Conservation (phyloP, 2,113 vertebrate species). For the Octodon degus region DNA sequence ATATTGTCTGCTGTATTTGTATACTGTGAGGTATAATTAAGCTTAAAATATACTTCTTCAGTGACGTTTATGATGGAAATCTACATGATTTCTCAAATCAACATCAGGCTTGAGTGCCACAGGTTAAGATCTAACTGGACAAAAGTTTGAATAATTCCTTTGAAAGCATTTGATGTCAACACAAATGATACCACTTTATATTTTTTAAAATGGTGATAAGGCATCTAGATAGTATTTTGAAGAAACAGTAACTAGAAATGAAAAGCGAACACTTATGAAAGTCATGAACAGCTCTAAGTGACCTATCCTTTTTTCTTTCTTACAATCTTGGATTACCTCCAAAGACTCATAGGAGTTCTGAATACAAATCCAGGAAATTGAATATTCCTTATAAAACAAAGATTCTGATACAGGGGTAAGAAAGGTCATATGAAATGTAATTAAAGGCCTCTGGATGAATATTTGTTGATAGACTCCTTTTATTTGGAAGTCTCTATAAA, state of each 20-base stretch:
- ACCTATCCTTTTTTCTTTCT: background rate
- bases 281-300: conserved; percentile 1
- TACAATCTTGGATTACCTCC: background rate
- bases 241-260: conserved; percentile 40
- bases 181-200: conserved; percentile 6
- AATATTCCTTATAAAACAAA: conserved; percentile 41
- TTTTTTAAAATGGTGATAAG: background rate
- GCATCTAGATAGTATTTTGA: background rate
- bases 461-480: background rate
- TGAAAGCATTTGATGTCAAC: conserved; percentile 40
- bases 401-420: background rate
- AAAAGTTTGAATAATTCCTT: conserved; percentile 29
- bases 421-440: background rate
- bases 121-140: conserved; percentile 24
- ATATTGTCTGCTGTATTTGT: conserved; percentile 31
- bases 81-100: background rate
- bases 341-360: conserved; percentile 41
- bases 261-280: background rate
- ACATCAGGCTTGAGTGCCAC: background rate
- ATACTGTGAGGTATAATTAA: background rate
- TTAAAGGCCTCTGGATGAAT: conserved; percentile 2
- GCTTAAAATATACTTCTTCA: background rate
- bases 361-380: conserved; percentile 57
- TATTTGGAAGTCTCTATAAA: conserved; percentile 48
- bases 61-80: background rate